Percentiles rank a stretch among this genome's conserved stretches.
These are phyloP conservation scores for Nephotettix cincticeps DNA, from an alignment of 1,140 invertebrate genomes.

Conservation along the genomic window DNA sequence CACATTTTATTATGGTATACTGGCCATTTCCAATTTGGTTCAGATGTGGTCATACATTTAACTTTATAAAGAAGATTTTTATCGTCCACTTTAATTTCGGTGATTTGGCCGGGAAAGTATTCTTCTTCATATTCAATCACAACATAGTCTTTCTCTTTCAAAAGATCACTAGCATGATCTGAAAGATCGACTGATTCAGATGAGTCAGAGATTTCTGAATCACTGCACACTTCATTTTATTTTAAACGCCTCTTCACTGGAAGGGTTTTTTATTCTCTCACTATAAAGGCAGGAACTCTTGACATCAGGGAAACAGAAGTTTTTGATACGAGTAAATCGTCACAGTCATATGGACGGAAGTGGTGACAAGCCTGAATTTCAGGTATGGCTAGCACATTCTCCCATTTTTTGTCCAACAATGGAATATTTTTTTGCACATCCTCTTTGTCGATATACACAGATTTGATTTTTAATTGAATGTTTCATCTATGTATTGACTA, in stretches of 20 bases:
- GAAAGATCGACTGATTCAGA: not conserved
- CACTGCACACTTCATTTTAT: not conserved
- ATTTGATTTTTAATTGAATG: conserved; percentile 2
- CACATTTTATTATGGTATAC: not conserved
- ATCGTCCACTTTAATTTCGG: not conserved
- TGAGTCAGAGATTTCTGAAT: not conserved
- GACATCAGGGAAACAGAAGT: not conserved
- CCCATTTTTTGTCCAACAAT: not conserved
- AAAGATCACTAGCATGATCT: not conserved
- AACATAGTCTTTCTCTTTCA: not conserved
- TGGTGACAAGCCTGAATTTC: not conserved
- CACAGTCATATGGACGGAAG: not conserved
- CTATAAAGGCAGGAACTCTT: not conserved
- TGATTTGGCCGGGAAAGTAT: not conserved
- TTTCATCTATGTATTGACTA: not conserved
- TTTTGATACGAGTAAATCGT: not conserved
- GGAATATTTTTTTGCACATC: not conserved
- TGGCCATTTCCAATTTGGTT: conserved; percentile 7
- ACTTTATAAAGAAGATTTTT: not conserved
- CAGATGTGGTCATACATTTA: not conserved
- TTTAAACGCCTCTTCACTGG: not conserved
- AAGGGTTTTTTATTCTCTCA: not conserved
- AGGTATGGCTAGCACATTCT: not conserved
- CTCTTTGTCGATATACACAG: not conserved
- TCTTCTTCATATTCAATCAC: conserved; percentile 1